Conservation (phyloP, 2,113 vertebrate genomes). For the Recurvirostra avosetta region DNA sequence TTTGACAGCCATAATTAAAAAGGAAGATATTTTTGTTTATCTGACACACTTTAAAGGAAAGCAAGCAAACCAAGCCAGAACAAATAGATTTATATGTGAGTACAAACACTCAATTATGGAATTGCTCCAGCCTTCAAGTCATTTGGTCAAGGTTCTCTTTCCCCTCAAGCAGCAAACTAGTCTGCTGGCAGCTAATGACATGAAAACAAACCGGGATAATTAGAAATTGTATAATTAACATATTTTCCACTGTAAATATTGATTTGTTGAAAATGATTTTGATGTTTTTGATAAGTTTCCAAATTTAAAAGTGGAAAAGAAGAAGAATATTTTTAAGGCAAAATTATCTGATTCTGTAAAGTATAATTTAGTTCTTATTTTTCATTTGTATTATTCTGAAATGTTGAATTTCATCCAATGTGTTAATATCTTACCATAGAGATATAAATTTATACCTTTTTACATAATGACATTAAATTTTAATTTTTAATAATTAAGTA, state of each 20-base stretch:
- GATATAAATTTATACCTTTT: background rate
- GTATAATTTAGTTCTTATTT: background rate
- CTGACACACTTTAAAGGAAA: background rate
- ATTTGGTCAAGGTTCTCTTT: conserved; percentile 38
- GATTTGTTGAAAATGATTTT: background rate
- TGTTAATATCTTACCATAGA: background rate
- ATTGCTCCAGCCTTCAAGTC: background rate
- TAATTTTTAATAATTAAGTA: background rate
- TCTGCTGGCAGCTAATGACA: conserved; percentile 23
- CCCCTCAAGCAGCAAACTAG: background rate
- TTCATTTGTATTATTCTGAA: background rate
- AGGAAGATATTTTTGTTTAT: background rate
- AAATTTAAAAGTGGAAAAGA: background rate
- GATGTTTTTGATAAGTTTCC: background rate
- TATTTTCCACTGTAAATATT: conserved; percentile 30
- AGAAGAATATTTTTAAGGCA: background rate
- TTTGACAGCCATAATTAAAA: conserved; percentile 5
- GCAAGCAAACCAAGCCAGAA: background rate
- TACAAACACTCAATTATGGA: background rate
- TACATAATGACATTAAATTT: background rate
- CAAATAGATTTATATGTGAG: conserved; percentile 13
- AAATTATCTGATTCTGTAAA: background rate
- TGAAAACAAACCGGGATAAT: conserved; percentile 35
- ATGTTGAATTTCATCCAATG: background rate
- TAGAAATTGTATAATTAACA: background rate